Evolutionary conservation across 1,140 invertebrate genomes (phyloP), one percentile per base, ranked within the genome.

Genomic region (Drosophila tropicalis): DNA sequence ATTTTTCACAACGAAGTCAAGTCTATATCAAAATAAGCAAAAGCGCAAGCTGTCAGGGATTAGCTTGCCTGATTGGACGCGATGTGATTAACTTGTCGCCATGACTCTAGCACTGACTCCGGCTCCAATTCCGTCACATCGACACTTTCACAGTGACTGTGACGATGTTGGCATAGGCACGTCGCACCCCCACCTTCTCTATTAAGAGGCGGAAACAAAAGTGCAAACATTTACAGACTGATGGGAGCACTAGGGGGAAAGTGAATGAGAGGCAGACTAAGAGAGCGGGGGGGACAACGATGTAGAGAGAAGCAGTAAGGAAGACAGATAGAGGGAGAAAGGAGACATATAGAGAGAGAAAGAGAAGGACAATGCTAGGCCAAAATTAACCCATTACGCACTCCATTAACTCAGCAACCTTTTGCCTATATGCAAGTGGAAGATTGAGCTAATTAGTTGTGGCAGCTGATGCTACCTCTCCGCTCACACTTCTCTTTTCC

Each of bases 351-450:
- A 9, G 7, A 29, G 7, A 19, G 44, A 10, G 62, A 29, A 34
- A 17, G 62, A 32, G 17, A 39, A 57, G 39, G 44, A 40, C 60
- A 79, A 56, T 36, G 61, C 54, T 47, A 54, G 55, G 47, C 76
- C 62, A 80, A 87, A 87, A 83, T 87, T 89, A 87, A 87, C 83
- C 83, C 83, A 87, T 87, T 87, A 89, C 84, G 83, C 79, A 89
- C 79, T 76, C 83, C 83, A 87, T 89, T 87, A 89, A 83, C 58
- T 78, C 74, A 57, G 82, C n/a, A 34, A 34, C 55, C 56, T 58
- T 54, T 65, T 82, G 82, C 58, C 75, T 86, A 79, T 86, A 82
- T 86, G 82, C 79, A 86, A 81, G 77, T 81, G 77, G 62, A 51
- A 41, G 77, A 47, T 68, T 57, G 40, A 41, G 76, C 76, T 87